These are phyloP conservation scores for Lasius platythorax DNA, from an alignment of 2,888 invertebrate genomes.

Conservation along the genomic window DNA sequence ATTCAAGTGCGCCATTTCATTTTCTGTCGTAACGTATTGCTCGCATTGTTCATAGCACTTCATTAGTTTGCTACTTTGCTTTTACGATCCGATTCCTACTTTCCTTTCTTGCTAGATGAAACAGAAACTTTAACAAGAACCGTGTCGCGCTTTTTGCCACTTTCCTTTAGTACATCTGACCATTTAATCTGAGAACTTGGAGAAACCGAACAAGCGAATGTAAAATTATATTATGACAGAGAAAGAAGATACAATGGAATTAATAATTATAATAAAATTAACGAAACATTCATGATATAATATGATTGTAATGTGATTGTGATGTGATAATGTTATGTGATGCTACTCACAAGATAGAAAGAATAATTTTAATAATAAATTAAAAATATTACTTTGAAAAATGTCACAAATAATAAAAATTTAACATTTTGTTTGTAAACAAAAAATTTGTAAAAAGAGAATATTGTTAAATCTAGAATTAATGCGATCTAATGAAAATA, in stretches of 20 bases:
- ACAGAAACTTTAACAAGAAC: slow-evolving; percentile 44
- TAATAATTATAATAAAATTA: slow-evolving; percentile 1
- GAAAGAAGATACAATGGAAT: slow-evolving; percentile 7
- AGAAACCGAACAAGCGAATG: slow-evolving; percentile 14
- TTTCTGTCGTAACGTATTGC: slow-evolving; percentile 42
- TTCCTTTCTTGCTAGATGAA: slow-evolving; percentile 3
- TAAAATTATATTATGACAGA: slow-evolving; percentile 18
- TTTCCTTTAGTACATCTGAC: slow-evolving; percentile 13
- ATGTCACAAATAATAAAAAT: neutral
- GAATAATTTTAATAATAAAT: neutral
- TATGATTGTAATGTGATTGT: neutral
- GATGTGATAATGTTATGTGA: neutral
- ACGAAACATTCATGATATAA: neutral
- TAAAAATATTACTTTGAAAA: neutral
- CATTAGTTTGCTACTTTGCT: slow-evolving; percentile 46
- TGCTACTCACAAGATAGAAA: neutral
- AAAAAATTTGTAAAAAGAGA: neutral
- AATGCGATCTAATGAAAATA: neutral
- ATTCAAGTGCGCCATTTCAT: slow-evolving; percentile 48
- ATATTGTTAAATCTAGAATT: neutral
- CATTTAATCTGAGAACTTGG: slow-evolving; percentile 39
- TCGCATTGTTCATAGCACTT: slow-evolving; percentile 38
- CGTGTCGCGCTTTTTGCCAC: slow-evolving; percentile 41
- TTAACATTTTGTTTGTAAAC: neutral
- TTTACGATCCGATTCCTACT: slow-evolving; percentile 19